Conservation (phyloP, 2,797 vertebrate genomes). For the Anguilla pacifica region DNA sequence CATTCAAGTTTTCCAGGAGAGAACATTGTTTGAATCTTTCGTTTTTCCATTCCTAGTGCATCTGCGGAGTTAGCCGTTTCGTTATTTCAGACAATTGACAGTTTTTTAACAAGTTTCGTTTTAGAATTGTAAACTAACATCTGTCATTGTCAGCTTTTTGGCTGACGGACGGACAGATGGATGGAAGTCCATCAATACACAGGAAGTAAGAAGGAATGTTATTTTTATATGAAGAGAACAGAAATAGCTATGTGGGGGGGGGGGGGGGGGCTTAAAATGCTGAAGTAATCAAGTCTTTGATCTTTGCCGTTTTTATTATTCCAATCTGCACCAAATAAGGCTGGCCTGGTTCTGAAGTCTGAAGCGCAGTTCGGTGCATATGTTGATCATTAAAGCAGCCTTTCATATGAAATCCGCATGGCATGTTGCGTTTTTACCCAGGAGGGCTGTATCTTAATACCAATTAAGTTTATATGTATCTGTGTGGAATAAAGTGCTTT, state of each 20-base stretch:
- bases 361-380: conserved; percentile 62
- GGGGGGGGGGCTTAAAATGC: conserved; percentile 45
- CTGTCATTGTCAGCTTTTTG: conserved; percentile 7
- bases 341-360: conserved; percentile 68
- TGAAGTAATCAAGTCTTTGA: conserved; percentile 76
- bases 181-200: conserved; percentile 31
- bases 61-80: neutral
- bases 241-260: conserved; percentile 44
- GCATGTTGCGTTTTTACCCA: conserved; percentile 43
- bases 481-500: conserved; percentile 36
- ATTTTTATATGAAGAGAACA: conserved; percentile 38
- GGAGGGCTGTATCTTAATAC: conserved; percentile 59
- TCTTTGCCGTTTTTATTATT: conserved; percentile 73
- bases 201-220: conserved; percentile 39
- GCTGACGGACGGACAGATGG: neutral
- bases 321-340: conserved; percentile 71
- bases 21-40: neutral
- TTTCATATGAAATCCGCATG: conserved; percentile 50
- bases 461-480: conserved; percentile 60
- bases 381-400: conserved; percentile 71
- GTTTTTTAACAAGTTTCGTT: neutral
- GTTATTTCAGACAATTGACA: neutral
- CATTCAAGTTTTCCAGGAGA: neutral
- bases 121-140: neutral
- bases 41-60: neutral